Evolutionary conservation across 2,113 vertebrate species (phyloP).

Genomic region (Centropus bengalensis): DNA sequence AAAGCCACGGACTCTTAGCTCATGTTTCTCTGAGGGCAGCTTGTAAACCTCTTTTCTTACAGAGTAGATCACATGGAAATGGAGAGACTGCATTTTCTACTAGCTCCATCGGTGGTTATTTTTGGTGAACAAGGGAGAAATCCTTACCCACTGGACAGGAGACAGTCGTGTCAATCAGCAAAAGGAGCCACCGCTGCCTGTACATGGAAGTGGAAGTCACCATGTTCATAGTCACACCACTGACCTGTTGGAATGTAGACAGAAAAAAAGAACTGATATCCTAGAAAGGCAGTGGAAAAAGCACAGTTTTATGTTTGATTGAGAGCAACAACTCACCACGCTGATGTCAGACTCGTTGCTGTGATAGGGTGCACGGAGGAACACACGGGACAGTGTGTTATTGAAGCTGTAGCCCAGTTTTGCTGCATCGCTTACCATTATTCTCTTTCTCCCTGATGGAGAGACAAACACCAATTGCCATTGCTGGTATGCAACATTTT

Average conservation of each 20-base stretch:
- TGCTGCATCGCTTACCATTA: conserved; percentile 49
- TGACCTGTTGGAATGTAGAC: conserved; percentile 72
- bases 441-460: conserved; percentile 60
- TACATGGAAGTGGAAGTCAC: conserved; percentile 83
- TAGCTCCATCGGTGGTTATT: not conserved
- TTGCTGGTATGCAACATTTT: conserved; percentile 55
- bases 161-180: conserved; percentile 73
- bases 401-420: conserved; percentile 68
- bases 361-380: conserved; percentile 50
- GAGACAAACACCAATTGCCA: conserved; percentile 68
- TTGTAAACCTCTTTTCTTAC: not conserved
- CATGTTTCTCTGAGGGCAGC: not conserved
- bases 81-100: not conserved
- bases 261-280: not conserved
- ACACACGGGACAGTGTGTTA: conserved; percentile 41
- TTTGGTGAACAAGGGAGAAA: not conserved
- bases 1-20: not conserved
- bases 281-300: not conserved
- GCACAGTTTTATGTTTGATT: not conserved
- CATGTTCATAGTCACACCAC: conserved; percentile 81
- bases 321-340: not conserved
- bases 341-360: conserved; percentile 42
- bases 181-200: conserved; percentile 78
- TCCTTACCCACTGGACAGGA: conserved; percentile 77
- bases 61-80: not conserved